Evolutionary conservation across 2,888 invertebrate genomes (phyloP).

Genomic region (Tenthredo amoena): DNA sequence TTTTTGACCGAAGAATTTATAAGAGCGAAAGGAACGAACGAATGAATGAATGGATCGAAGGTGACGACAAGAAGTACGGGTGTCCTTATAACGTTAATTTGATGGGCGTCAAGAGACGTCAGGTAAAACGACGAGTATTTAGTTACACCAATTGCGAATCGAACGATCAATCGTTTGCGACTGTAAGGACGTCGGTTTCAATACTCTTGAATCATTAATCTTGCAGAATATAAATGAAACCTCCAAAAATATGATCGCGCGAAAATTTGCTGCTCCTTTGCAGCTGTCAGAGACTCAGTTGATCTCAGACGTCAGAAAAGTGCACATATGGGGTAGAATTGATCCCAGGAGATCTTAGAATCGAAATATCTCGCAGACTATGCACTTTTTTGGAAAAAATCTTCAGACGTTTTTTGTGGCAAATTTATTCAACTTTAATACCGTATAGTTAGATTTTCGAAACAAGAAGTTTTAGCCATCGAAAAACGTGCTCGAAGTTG

Average conservation of each 20-base stretch:
- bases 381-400: too few relatives aligned
- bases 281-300: too few relatives aligned
- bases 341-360: too few relatives aligned
- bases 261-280: background rate
- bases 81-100: conserved; percentile 5
- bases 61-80: background rate
- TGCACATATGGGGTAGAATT: too few relatives aligned
- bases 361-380: too few relatives aligned
- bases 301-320: background rate
- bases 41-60: background rate
- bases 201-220: background rate
- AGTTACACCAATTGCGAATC: conserved; percentile 4
- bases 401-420: too few relatives aligned
- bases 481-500: too few relatives aligned
- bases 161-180: background rate
- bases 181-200: background rate
- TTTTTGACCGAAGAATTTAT: background rate
- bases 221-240: background rate
- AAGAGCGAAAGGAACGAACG: background rate
- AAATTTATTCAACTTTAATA: too few relatives aligned
- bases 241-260: background rate
- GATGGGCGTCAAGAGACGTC: background rate
- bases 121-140: conserved; percentile 19
- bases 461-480: too few relatives aligned
- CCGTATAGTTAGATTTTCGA: too few relatives aligned